Base-by-base conservation (phyloP, 1,140 invertebrate species). In the Listronotus oregonensis region DNA sequence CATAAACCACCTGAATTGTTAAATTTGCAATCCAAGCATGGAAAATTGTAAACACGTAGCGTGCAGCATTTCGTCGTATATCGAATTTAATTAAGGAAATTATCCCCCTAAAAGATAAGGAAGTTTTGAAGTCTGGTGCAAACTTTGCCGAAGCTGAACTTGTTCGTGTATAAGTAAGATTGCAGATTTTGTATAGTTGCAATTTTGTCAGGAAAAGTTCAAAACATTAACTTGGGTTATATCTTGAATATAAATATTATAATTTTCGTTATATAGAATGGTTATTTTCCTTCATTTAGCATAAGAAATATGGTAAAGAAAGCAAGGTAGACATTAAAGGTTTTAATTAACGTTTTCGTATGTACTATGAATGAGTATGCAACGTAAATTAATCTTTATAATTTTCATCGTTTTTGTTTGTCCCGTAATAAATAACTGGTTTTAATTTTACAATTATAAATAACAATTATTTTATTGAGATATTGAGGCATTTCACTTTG, bases 51-150 rank as follows among this genome's bases (percentile, higher is more conserved):
- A 58, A 58, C 55, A 58, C 55, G 55, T 58, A 58, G 43, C 55
- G 15, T 40, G 37, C 10, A 42, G n/a, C 40, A 37, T 46, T 31
- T 27, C 55, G 55, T 39, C 57, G 46, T 59, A 59, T 59, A 59
- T 59, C 46, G 57, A 59, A 59, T 59, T 59, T 59, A 59, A 59
- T 59, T 59, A 59, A 59, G 57, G 57, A 59, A 59, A 59, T 59
- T 59, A 59, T 59, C 57, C 46, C 46, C 10, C 54, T 34, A 11
- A 59, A 59, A 49, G 57, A 59, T 59, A 59, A 59, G 43, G 43
- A 47, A 59, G 57, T 59, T 59, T 59, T 49, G 57, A 59, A 59
- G 57, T 50, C 57, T 37, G 57, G 32, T 37, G 44, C 57, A 59
- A 59, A 59, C 31, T 59, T 59, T 59, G 18, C 27, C 37, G 51